Base-by-base conservation (phyloP, 30 jellyfish, hydroid and myxozoan species). In the Turritopsis dohrnii region DNA sequence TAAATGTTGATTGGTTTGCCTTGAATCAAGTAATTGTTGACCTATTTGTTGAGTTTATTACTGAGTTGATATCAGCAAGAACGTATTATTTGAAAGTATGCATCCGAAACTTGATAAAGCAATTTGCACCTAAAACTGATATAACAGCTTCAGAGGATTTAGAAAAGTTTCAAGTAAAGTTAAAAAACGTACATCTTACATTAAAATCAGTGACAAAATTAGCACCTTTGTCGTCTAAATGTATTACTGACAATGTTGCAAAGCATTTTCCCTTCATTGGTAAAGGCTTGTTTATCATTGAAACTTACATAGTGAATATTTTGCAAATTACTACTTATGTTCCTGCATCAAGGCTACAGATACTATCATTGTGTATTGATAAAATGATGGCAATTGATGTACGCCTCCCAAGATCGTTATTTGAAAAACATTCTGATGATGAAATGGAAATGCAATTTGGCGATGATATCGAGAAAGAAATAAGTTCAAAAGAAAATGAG, bases 241-340 rank as follows among this genome's bases (percentile, higher is more conserved):
- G 28, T 0, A 19, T 69, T 19, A 69, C 30, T n/a, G 77, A 69
- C 22, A 69, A 69, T 1, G 77, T 69, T 27, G 8, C 77, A 9
- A 69, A n/a, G 8, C 22, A n/a, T 27, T 69, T 69, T 69, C 77
- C 77, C 77, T 69, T n/a, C 30, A 69, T 69, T 69, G 77, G 77
- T 69, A 69, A 69, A 69, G 22, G 77, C 30, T 19, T 69, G 30
- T 69, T 69, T 69, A 69, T 69, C 77, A n/a, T 69, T 9, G 77
- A 69, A 27, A 69, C 77, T 69, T 69, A 69, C 8, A 69, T 69
- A n/a, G 77, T 69, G 16, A 69, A 69, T 27, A 69, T 69, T 69
- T 69, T 69, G 22, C 77, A 69, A 69, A 69, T 69, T 7, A 69
- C 22, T 19, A 69, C 77, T 27, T 69, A 69, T 69, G 77, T 27